Base-by-base conservation (phyloP, 2,888 invertebrate species). In the Eupithecia exiguata region DNA sequence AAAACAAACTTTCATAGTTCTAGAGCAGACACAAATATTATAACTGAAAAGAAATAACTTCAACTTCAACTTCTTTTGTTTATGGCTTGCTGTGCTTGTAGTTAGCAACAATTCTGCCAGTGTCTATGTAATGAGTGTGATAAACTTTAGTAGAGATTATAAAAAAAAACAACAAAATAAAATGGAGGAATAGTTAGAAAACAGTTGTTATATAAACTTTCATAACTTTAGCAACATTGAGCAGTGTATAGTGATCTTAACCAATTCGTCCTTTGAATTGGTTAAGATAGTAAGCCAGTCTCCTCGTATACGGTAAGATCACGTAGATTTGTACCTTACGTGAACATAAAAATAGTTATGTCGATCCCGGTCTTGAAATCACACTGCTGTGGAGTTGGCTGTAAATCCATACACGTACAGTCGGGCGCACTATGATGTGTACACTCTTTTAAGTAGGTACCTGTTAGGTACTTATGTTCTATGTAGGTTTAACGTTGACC, bases 321-420 rank as follows among this genome's bases (percentile, higher is more conserved):
- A 77, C 79, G 76, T 79, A 65, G 63, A 78, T 77, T 75, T 76
- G 69, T 75, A 76, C 72, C 79, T 77, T 70, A 70, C 63, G 61
- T 65, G 30, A 74, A 78, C 76, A 79, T 84, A 82, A 83, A 82
- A 82, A 78, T 78, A 69, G 78, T 77, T 80, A 81, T 83, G 81
- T 79, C 78, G 75, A 81, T 76, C 70, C 76, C 71, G 77, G 80
- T 83, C 80, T 84, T 84, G 83, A 84, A 79, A 81, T 82, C 84
- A 84, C 78, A 85, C 78, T 86, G 84, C 85, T 80, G 80, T 74
- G 77, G 81, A 61, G 79, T 81, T 81, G 84, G 83, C 84, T 84
- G 82, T 84, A 86, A 86, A 86, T 84, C 83, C 80, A 81, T 78
- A 79, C 80, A 76, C 72, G 78, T 82, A 77, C 80, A 69, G 74